Evolutionary conservation across 2,113 vertebrate species (phyloP), one percentile per base, ranked within the genome.

Genomic region (Casuarius casuarius): DNA sequence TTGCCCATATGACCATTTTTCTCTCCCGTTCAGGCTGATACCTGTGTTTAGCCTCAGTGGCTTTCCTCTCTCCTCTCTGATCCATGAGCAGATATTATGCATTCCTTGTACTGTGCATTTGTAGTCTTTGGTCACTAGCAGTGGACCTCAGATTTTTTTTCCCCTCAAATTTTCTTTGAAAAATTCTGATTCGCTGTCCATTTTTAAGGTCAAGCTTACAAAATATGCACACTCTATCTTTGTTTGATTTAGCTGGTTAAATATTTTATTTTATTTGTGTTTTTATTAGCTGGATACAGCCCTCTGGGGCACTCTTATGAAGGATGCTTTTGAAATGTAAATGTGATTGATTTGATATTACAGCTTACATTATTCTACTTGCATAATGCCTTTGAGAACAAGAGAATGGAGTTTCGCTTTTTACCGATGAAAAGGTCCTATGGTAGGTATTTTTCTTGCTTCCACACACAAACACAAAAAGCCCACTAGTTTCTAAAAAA

Each of bases 341-440:
- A 97, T 98, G 91, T 93, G 78, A 98, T 94, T 97, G 94, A 97
- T 96, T 95, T 95, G 84, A 88, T 95, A 95, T 88, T 94, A 95
- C 88, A 88, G 62, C 49, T 80, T 84, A 77, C 42, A 95, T 95
- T 97, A 94, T 95, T 96, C 90, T 91, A 87, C 87, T 96, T 94
- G 85, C 86, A 93, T 31, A 75, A 84, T 46, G 59, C 92, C 89
- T 97, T 94, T 67, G 95, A 95, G 95, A 97, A 90, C 54, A 79
- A 90, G 63, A 88, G 51, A 97, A 96, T 61, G 71, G 48, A 95
- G 95, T 90, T 91, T 70, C n/a, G 92, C 61, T 95, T 78, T 87
- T 85, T 79, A 65, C 89, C 94, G 88, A 97, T 79, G 87, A 94
- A 96, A 80, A 86, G 35, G 65, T 92, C 67, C 84, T 82, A 8